Evolutionary conservation across 2,797 vertebrate species (phyloP).

Genomic region (Octomys mimax): DNA sequence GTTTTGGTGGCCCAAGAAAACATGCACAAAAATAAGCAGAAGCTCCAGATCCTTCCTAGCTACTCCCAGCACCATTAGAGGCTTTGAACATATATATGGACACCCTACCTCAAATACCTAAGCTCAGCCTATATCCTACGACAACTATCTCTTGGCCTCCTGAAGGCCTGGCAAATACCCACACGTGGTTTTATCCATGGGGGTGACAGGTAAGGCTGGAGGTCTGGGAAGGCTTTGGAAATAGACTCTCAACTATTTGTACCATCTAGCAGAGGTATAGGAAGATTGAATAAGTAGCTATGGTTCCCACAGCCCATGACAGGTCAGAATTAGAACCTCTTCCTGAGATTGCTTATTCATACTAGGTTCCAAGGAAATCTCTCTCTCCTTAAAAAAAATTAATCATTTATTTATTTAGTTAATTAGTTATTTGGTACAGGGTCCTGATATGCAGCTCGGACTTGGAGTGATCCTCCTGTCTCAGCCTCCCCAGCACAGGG

Average conservation of each 20-base stretch:
- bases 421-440: too few species aligned
- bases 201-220: not conserved
- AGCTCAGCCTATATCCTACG: not conserved
- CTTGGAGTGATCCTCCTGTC: too few species aligned
- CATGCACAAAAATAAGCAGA: not conserved
- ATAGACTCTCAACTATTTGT: not conserved
- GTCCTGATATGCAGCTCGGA: too few species aligned
- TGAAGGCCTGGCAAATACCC: not conserved
- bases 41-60: not conserved
- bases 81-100: not conserved
- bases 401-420: too few species aligned
- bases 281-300: not conserved
- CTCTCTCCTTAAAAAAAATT: too few species aligned
- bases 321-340: slow-evolving; percentile 15
- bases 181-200: not conserved
- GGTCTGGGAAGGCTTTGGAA: not conserved
- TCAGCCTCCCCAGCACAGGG: too few species aligned
- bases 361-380: not conserved
- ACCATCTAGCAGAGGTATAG: not conserved
- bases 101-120: not conserved
- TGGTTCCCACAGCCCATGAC: not conserved
- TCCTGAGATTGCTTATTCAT: not conserved
- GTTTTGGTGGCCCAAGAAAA: not conserved
- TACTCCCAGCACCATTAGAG: not conserved
- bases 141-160: not conserved